Base-by-base conservation (phyloP, 2,888 invertebrate species). In the Pimpla rufipes region DNA sequence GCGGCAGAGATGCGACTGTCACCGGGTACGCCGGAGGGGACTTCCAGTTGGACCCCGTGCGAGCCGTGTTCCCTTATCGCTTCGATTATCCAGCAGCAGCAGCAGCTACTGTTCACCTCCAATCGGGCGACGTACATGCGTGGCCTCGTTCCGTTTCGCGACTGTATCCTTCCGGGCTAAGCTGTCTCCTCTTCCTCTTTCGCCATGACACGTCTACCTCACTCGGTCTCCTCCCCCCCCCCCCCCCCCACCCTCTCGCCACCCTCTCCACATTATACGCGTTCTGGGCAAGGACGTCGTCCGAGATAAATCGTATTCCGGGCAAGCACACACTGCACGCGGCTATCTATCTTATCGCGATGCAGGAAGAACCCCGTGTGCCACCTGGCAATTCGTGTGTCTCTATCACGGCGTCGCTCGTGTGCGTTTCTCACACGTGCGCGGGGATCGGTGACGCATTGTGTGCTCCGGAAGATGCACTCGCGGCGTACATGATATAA, bases 31-130 rank as follows among this genome's bases (percentile, higher is more conserved):
- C 64, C 23, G 64, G 59, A 40, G 76, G 71, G 64, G 29, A 73
- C 66, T 57, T 77, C 77, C 16, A 50, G 66, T 77, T 59, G 77
- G 47, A 13, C 71, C 76, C n/a, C 29, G 81, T 71, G 57, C 71
- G 50, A 71, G 73, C n/a, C 71, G 67, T 67, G 81, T 73, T 71
- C 67, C 87, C 86, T 89, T 89, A 89, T 89, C 88, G 87, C 88
- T 79, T 83, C 81, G 89, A 85, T 89, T 88, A 89, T 89, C 89
- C 87, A 88, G 84, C 67, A 52, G 66, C 71, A 67, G 29, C 29
- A 62, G 40, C 57, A 59, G 83, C 62, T 66, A 57, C 52, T 64
- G 67, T 74, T 82, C 77, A 78, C 78, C 62, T 78, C 82, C 74
- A 74, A 82, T 78, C 78, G 68, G 62, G 78, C 55, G 68, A 74